Evolutionary conservation across 2,888 invertebrate species (phyloP), one percentile per base, ranked within the genome.

Genomic region (Eupithecia subfuscata): DNA sequence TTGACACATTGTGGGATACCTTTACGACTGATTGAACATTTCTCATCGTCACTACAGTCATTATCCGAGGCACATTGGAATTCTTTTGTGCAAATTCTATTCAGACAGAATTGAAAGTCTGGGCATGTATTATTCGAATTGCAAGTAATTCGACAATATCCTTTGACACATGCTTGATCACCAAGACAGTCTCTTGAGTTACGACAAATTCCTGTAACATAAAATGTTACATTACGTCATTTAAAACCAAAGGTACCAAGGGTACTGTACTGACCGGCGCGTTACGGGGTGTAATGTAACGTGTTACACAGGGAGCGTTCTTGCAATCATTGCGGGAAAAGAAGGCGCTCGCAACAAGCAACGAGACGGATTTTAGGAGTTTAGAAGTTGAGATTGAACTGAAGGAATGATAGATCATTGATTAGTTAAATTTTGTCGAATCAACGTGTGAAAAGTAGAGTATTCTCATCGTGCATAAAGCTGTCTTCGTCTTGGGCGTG

Each of bases 81-180:
- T 91, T 98, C 97, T 92, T 97, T 97, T 6, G 96, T 96, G 87
- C 98, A 98, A 79, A 98, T 97, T 85, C 96, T 97, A 85, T 98
- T 98, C 79, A 96, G 95, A 84, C 98, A 98, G 86, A 96, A 97
- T 87, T 98, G 98, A 87, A 97, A 97, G 79, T 98, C 97, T 0
- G 98, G 98, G 83, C 98, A 98, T 18, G 97, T 97, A 3, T 95
- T 92, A 86, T 98, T 98, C 14, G 96, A 95, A 84, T 96, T 96
- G 87, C 98, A 98, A 5, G 97, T 97, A 34, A 97, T 96, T 85
- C 98, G 97, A 86, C 98, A 98, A n/a, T 97, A 96, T 16, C 96
- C 97, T 89, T 97, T 97, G 76, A 98, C 97, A 85, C 98, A 98
- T 18, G 98, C 93, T 92, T 98, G 98, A 84, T 98, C 97, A 22